Evolutionary conservation across 2,113 vertebrate species (phyloP).

Genomic region (Zosterops lateralis): DNA sequence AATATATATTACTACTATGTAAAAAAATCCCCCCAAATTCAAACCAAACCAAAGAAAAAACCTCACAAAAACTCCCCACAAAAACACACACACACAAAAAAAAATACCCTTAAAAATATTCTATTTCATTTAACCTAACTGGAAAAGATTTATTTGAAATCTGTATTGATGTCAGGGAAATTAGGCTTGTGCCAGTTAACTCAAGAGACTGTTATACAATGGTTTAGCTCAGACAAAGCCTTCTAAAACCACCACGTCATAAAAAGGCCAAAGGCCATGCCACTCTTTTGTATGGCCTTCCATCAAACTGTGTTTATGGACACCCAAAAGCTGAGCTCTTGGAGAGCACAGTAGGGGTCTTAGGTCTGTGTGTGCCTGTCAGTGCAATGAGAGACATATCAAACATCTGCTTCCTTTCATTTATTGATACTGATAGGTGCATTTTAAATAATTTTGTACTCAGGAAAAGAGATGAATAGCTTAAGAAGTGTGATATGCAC

Average conservation of each 20-base stretch:
- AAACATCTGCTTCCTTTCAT: constrained; percentile 70
- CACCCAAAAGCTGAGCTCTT: constrained; percentile 42
- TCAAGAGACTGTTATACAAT: background rate
- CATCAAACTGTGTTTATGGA: constrained; percentile 48
- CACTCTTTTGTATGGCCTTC: constrained; percentile 16
- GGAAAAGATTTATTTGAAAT: background rate
- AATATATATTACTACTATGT: too few relatives aligned
- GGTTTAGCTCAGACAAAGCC: constrained; percentile 49
- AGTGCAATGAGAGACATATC: constrained; percentile 61
- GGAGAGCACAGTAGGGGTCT: constrained; percentile 38
- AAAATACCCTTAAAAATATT: background rate
- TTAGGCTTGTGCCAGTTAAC: constrained; percentile 29
- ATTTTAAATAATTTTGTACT: constrained; percentile 64
- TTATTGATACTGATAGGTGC: constrained; percentile 68
- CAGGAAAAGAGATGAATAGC: constrained; percentile 58
- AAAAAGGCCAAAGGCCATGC: constrained; percentile 46
- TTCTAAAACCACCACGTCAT: constrained; percentile 11
- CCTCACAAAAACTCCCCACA: background rate
- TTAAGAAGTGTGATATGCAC: constrained; percentile 52
- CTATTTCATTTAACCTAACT: background rate
- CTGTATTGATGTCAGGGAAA: constrained; percentile 7
- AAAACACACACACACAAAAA: background rate
- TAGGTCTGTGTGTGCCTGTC: constrained; percentile 54
- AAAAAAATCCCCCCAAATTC: background rate
- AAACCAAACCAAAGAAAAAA: background rate